Evolutionary conservation across 2,113 vertebrate species (phyloP).

Genomic region (Condylura cristata): DNA sequence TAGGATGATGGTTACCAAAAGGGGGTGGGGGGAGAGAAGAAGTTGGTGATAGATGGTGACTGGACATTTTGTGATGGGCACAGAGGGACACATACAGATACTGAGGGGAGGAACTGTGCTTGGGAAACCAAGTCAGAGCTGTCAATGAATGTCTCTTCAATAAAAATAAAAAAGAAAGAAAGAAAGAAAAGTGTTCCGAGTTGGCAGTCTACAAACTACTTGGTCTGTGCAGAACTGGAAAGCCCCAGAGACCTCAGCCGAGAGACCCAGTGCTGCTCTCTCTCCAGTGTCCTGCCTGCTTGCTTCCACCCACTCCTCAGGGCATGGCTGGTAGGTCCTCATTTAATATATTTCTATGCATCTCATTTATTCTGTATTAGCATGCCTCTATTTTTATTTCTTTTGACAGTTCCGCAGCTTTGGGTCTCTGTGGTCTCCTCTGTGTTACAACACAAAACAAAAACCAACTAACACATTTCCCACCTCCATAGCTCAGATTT

Average conservation of each 20-base stretch:
- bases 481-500: slow-evolving; percentile 28
- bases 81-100: too few relatives aligned
- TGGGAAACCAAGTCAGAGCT: too few relatives aligned
- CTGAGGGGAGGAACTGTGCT: too few relatives aligned
- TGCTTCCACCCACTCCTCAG: background rate
- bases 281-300: background rate
- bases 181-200: background rate
- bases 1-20: too few relatives aligned
- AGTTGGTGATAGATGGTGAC: too few relatives aligned
- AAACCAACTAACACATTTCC: background rate
- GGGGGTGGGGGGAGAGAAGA: too few relatives aligned
- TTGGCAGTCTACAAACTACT: background rate
- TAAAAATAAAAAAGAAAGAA: too few relatives aligned
- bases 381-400: background rate
- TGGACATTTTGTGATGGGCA: too few relatives aligned
- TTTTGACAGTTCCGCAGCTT: background rate
- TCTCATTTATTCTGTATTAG: background rate
- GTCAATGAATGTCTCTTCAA: too few relatives aligned
- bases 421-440: slow-evolving; percentile 5
- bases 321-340: background rate
- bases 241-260: accelerated
- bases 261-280: accelerated
- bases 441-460: slow-evolving; percentile 32
- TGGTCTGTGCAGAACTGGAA: background rate
- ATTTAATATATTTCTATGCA: background rate